These are phyloP conservation scores for Cyclargus thomasi DNA, from an alignment of 1,140 invertebrate genomes.

Conservation along the genomic window DNA sequence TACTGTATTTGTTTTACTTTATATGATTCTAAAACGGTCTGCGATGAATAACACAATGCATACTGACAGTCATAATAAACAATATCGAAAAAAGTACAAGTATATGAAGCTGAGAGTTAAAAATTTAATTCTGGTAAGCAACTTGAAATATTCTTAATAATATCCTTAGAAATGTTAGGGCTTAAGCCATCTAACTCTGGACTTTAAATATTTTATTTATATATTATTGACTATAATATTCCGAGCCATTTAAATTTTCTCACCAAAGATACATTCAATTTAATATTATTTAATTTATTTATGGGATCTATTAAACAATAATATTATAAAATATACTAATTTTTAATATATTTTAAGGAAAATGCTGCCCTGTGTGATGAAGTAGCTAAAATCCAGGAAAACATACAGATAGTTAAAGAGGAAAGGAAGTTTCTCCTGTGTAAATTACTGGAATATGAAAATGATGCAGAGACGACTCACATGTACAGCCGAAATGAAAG, in stretches of 20 bases:
- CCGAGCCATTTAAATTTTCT: no score
- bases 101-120: conserved; percentile 54
- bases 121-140: conserved; percentile 53
- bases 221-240: no score
- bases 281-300: no score
- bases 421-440: conserved; percentile 83
- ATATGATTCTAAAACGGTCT: neutral
- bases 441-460: conserved; percentile 80
- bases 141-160: neutral
- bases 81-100: conserved; percentile 56
- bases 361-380: conserved; percentile 89
- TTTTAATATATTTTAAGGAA: conserved; percentile 74
- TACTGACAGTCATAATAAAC: conserved; percentile 48
- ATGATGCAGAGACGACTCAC: conserved; percentile 70
- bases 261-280: no score
- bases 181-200: no score
- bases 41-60: conserved; percentile 39
- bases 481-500: conserved; percentile 43
- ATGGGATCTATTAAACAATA: no score
- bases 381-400: conserved; percentile 85
- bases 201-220: no score
- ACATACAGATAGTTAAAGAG: conserved; percentile 83
- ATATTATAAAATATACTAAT: no score
- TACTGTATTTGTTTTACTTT: neutral
- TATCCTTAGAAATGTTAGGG: no score